Evolutionary conservation across 35 echinoderm and acorn worm species (phyloP).

Genomic region (Heliocidaris erythrogramma): DNA sequence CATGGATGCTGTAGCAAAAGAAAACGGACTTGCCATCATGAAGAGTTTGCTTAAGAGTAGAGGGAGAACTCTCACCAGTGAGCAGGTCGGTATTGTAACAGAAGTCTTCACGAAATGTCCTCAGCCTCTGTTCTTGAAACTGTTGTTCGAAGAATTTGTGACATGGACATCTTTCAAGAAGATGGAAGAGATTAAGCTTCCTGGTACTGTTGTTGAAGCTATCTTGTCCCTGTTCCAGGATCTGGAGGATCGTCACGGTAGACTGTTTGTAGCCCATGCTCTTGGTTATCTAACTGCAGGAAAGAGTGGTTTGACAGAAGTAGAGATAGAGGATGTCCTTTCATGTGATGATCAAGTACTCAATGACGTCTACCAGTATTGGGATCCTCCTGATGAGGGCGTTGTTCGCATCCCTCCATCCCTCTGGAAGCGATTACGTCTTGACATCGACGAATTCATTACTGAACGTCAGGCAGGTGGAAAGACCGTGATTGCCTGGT

Average conservation of each 20-base stretch:
- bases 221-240: constrained; percentile 73
- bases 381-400: constrained; percentile 80
- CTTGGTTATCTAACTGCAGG: constrained; percentile 79
- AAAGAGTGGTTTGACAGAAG: constrained; percentile 72
- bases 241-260: constrained; percentile 70
- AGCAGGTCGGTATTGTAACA: constrained; percentile 56
- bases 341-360: constrained; percentile 89
- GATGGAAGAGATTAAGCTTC: constrained; percentile 30
- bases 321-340: constrained; percentile 79
- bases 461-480: constrained; percentile 79
- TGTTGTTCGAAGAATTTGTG: constrained; percentile 75
- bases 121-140: constrained; percentile 81
- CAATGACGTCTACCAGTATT: constrained; percentile 89
- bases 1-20: constrained; percentile 64
- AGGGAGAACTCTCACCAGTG: constrained; percentile 54
- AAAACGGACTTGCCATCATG: constrained; percentile 65
- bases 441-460: constrained; percentile 75
- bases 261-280: constrained; percentile 68
- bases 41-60: constrained; percentile 68
- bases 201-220: constrained; percentile 61
- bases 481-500: constrained; percentile 88
- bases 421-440: constrained; percentile 78
- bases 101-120: constrained; percentile 66
- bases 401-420: constrained; percentile 80
- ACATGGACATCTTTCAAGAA: constrained; percentile 77